These are phyloP conservation scores for Procavia capensis DNA, from an alignment of 2,113 vertebrate species.

Conservation along the genomic window DNA sequence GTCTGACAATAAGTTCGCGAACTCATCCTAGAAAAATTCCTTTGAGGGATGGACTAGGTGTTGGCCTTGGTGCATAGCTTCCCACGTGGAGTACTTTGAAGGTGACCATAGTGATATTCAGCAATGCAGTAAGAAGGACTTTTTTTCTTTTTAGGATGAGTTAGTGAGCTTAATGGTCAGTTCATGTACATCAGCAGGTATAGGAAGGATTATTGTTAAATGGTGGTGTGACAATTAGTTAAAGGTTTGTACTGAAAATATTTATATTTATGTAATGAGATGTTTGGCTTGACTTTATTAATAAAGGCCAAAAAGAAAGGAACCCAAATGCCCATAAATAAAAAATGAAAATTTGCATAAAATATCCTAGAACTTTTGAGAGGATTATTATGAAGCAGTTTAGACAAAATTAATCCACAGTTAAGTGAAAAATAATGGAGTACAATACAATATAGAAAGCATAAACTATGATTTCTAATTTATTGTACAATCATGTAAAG, in stretches of 20 bases:
- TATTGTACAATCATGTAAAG: background rate
- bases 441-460: background rate
- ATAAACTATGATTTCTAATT: background rate
- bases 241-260: background rate
- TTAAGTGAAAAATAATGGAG: background rate
- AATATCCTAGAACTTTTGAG: background rate
- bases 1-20: too few relatives aligned
- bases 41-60: too few relatives aligned
- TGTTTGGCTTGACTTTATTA: background rate
- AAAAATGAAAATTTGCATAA: background rate
- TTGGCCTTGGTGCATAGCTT: too few relatives aligned
- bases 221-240: background rate
- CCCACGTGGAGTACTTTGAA: too few relatives aligned
- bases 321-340: background rate
- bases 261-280: constrained; percentile 18
- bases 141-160: too few relatives aligned
- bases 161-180: too few relatives aligned
- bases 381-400: background rate
- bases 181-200: too few relatives aligned
- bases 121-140: too few relatives aligned
- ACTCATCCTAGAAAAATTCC: too few relatives aligned
- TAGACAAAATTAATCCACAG: background rate
- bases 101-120: too few relatives aligned
- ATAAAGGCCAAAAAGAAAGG: background rate
- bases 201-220: background rate